Conservation (phyloP, 2,113 vertebrate species). For the Thalassarche chlororhynchos region DNA sequence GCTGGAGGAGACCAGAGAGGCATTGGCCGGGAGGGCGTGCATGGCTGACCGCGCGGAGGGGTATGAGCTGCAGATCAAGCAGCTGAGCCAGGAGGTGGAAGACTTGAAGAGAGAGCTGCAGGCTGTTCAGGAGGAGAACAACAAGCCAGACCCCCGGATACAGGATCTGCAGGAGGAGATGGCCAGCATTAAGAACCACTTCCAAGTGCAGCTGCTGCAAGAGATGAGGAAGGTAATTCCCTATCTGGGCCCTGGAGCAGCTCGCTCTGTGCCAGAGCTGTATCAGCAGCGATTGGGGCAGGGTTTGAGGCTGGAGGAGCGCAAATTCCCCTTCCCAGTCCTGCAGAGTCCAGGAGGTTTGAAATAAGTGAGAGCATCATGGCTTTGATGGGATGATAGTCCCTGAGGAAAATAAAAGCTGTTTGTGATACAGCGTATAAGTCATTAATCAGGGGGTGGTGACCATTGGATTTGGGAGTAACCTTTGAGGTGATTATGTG, state of each 20-base stretch:
- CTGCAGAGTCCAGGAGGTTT: neutral
- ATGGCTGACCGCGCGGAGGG: constrained; percentile 72
- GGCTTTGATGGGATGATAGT: neutral
- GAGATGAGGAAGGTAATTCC: constrained; percentile 86
- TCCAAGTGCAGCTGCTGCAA: constrained; percentile 84
- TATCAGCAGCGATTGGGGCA: fast-evolving
- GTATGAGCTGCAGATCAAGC: constrained; percentile 73
- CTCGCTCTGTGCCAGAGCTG: neutral
- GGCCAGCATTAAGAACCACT: constrained; percentile 76
- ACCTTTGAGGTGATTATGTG: neutral
- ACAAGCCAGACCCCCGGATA: constrained; percentile 78
- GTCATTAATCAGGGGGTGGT: neutral
- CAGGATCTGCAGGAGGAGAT: constrained; percentile 84
- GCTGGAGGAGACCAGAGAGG: constrained; percentile 81
- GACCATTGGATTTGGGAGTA: neutral
- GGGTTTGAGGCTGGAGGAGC: neutral
- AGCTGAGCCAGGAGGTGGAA: constrained; percentile 78
- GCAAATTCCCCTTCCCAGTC: neutral
- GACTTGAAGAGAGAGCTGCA: constrained; percentile 77
- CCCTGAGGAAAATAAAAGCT: neutral
- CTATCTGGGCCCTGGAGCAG: neutral
- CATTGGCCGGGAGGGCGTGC: constrained; percentile 61
- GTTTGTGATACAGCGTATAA: neutral
- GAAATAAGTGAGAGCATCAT: fast-evolving
- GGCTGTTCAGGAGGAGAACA: constrained; percentile 68